A percentile compares a stretch with the other conserved stretches of the same genome.
phyloP scores from a whole-genome alignment of 2,888 invertebrate species.

The Aphidius colemani region DNA sequence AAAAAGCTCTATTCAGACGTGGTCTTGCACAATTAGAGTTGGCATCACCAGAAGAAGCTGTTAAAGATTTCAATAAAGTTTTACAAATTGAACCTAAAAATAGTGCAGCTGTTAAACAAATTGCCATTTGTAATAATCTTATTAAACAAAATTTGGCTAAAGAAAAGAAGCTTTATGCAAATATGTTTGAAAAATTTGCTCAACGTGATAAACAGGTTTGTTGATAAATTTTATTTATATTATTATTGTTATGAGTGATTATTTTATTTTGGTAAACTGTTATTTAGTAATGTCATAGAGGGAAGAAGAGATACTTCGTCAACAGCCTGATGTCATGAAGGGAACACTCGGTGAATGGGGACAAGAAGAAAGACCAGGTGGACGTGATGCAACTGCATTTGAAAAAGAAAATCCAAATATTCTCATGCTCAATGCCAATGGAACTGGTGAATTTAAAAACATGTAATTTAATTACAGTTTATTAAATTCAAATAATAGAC shows the following conservation, averaged over 20 bases:
- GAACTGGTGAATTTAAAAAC: slow-evolving; percentile 75
- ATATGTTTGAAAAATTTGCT: slow-evolving; percentile 95
- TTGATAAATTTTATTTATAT: slow-evolving; percentile 33
- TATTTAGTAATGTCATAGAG: slow-evolving; percentile 63
- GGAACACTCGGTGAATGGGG: slow-evolving; percentile 75
- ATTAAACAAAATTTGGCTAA: slow-evolving; percentile 77
- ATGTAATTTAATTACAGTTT: slow-evolving; percentile 62
- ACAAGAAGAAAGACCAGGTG: slow-evolving; percentile 69
- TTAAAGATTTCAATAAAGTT: slow-evolving; percentile 77
- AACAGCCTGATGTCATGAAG: slow-evolving; percentile 75
- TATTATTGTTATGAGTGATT: neutral
- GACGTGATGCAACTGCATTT: slow-evolving; percentile 74
- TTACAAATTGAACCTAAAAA: slow-evolving; percentile 82
- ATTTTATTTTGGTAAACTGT: slow-evolving; percentile 8
- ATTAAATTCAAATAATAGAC: too few species aligned
- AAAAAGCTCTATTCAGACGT: slow-evolving; percentile 88
- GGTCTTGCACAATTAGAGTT: slow-evolving; percentile 79
- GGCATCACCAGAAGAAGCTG: slow-evolving; percentile 78
- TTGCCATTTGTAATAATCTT: slow-evolving; percentile 72
- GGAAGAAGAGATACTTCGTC: slow-evolving; percentile 72
- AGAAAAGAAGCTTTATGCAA: slow-evolving; percentile 87
- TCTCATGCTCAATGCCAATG: slow-evolving; percentile 69
- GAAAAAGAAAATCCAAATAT: slow-evolving; percentile 81
- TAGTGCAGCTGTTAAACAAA: slow-evolving; percentile 82
- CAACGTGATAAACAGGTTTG: slow-evolving; percentile 72